Base-by-base conservation (phyloP, 2,113 vertebrate genomes). In the Motacilla alba region DNA sequence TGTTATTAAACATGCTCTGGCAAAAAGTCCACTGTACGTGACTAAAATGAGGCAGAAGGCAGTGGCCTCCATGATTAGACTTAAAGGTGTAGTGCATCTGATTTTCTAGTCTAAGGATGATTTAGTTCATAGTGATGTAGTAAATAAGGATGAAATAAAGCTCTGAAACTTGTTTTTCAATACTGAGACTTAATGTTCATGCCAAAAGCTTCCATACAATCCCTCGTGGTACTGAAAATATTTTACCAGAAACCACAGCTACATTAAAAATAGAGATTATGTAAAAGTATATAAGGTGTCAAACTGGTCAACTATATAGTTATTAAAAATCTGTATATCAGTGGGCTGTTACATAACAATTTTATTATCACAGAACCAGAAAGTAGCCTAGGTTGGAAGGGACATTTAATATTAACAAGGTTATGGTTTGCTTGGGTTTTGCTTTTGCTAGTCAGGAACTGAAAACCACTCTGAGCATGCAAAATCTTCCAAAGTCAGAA, bases 1-100 rank as follows among this genome's bases (percentile, higher is more conserved):
- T 1, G 0, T 75, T 33, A 55, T 30, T 27, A 0, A 2, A 46
- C 4, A 62, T 17, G 2, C 20, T 9, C 35, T 46, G 15, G 23
- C 26, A 81, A 47, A 83, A 89, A 15, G 4, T 44, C 69, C n/a
- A 35, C 23, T 47, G 9, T 15, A 33, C 2, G 7, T 12, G 24
- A 70, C 9, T 19, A 47, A 91, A 86, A 68, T 28, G 10, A 76
- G 17, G 22, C 28, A 91, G 41, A 87, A 75, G 0, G 1, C 20
- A 50, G 18, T 16, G 10, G 14, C 3, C 15, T 53, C 55, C 11
- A 35, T 18, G 19, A 50, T 43, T 77, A 63, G 64, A 72, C 27
- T 59, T n/a, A 62, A 41, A 69, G 2, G 2, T 30, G 15, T 20
- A 70, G 14, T 1, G 4, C 67, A 18, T 62, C 37, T 59, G 23